Percentiles rank a stretch among this genome's conserved stretches.
Evolutionary conservation across 2,113 vertebrate genomes (phyloP).

Genomic region (Potamarius usumacintae): DNA sequence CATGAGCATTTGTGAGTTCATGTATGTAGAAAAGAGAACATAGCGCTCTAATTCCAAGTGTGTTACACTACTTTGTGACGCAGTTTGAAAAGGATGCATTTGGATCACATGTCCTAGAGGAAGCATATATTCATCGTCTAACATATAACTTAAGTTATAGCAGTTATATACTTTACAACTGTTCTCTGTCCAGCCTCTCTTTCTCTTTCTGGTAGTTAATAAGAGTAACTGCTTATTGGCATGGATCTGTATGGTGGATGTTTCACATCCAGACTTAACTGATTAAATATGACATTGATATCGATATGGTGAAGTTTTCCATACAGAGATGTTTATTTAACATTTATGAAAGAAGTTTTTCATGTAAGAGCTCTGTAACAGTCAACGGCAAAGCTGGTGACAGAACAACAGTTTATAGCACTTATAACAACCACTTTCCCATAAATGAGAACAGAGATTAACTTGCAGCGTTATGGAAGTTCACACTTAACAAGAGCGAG

Average conservation of each 20-base stretch:
- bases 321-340: neutral
- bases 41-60: neutral
- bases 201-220: neutral
- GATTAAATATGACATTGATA: neutral
- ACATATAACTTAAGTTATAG: neutral
- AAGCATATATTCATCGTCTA: neutral
- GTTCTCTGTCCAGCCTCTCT: neutral
- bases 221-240: neutral
- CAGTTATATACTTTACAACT: neutral
- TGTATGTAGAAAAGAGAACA: neutral
- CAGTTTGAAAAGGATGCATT: too few relatives aligned
- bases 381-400: neutral
- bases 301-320: neutral
- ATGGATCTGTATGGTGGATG: neutral
- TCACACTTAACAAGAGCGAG: too few relatives aligned
- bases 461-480: too few relatives aligned
- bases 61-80: neutral
- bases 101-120: neutral
- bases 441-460: neutral
- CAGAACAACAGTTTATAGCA: neutral
- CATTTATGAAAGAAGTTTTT: neutral
- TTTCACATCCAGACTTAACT: neutral
- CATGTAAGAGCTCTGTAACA: neutral
- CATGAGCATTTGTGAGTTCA: neutral
- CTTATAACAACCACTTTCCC: neutral